A percentile compares a stretch with the other conserved stretches of the same genome.
These are phyloP conservation scores for Anabacerthia variegaticeps DNA, from an alignment of 2,797 vertebrate species.

Conservation along the genomic window DNA sequence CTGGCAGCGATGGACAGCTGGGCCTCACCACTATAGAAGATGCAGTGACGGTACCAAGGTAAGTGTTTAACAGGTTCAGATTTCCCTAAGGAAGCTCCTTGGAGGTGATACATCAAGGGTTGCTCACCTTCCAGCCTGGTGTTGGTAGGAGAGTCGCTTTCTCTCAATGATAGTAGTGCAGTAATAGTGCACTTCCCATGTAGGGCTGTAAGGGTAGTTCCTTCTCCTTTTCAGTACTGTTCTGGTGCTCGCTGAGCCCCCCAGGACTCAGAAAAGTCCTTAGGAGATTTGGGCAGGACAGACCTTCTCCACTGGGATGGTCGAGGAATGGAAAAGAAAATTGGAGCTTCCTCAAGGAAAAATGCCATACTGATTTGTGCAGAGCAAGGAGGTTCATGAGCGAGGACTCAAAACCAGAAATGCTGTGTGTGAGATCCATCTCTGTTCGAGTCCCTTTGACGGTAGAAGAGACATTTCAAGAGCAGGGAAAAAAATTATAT, in stretches of 20 bases:
- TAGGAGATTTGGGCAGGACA: neutral
- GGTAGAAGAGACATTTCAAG: neutral
- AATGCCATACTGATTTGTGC: neutral
- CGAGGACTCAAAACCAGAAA: neutral
- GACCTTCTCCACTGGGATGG: accelerated
- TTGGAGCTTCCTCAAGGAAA: neutral
- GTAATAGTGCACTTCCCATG: neutral
- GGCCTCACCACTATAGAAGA: constrained; percentile 87
- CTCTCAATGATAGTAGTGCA: neutral
- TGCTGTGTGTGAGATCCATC: neutral
- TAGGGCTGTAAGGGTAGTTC: neutral
- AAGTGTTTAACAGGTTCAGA: neutral
- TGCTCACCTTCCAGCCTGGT: neutral
- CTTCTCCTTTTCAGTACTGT: neutral
- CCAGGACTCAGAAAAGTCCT: neutral
- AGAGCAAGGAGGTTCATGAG: neutral
- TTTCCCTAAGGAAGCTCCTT: neutral
- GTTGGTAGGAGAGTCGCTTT: neutral
- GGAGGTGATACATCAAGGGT: no score
- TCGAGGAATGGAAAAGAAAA: neutral
- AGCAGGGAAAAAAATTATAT: neutral
- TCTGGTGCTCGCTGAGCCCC: neutral
- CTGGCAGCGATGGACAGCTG: constrained; percentile 89
- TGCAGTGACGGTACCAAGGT: constrained; percentile 90
- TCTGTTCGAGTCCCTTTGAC: neutral